These are phyloP conservation scores for Zaprionus gabonicus DNA, from an alignment of 1,140 invertebrate species.

Conservation along the genomic window DNA sequence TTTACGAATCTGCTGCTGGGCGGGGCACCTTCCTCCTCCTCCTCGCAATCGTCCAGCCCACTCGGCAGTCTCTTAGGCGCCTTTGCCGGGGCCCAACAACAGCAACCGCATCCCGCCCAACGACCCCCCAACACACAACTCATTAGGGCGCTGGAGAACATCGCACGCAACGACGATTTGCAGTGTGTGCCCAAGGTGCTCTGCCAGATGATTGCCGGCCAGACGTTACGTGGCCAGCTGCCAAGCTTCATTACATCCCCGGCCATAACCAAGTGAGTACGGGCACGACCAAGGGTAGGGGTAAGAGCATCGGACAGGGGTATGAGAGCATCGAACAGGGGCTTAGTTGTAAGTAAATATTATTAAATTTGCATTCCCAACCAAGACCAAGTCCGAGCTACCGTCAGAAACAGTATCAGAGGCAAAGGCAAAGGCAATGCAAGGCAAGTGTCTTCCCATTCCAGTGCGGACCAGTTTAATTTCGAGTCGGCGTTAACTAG, in stretches of 20 bases:
- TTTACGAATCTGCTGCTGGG: constrained; percentile 80
- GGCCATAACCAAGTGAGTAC: constrained; percentile 88
- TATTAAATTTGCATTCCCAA: constrained; percentile 78
- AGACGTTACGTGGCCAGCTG: constrained; percentile 85
- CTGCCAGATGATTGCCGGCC: constrained; percentile 89
- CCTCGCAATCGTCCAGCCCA: constrained; percentile 51
- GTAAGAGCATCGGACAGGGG: neutral
- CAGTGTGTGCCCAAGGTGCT: constrained; percentile 91
- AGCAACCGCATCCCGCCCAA: constrained; percentile 13
- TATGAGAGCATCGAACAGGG: constrained; percentile 7
- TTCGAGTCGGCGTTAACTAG: constrained; percentile 63
- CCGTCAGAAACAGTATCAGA: neutral
- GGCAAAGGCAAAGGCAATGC: constrained; percentile 16
- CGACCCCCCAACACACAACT: constrained; percentile 81
- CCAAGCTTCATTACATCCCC: constrained; percentile 87
- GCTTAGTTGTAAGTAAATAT: constrained; percentile 70
- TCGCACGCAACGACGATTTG: constrained; percentile 90
- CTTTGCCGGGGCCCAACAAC: constrained; percentile 48
- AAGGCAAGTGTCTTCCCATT: constrained; percentile 25
- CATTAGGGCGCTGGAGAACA: constrained; percentile 88
- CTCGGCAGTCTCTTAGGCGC: constrained; percentile 75
- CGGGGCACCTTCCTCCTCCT: constrained; percentile 48
- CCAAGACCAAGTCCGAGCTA: constrained; percentile 23
- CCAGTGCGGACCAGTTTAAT: constrained; percentile 6
- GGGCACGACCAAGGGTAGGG: neutral